These are phyloP conservation scores for Acropternis orthonyx DNA, from an alignment of 2,797 vertebrate genomes.

Conservation along the genomic window DNA sequence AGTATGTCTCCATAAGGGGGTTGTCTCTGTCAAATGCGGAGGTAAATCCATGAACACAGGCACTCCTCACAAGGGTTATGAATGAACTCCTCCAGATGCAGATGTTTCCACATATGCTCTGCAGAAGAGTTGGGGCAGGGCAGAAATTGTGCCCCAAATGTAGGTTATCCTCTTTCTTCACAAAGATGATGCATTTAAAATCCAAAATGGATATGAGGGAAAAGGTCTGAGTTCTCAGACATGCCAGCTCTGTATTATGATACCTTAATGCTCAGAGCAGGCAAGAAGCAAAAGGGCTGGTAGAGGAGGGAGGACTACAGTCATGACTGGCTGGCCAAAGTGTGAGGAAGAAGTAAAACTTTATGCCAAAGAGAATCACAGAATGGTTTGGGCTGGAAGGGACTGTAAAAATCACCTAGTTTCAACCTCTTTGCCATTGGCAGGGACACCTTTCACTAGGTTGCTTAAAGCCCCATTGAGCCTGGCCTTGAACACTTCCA, in stretches of 20 bases:
- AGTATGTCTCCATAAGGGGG: neutral
- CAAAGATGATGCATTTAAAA: neutral
- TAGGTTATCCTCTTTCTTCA: neutral
- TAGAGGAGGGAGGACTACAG: neutral
- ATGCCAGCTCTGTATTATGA: neutral
- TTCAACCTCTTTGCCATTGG: neutral
- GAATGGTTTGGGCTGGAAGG: neutral
- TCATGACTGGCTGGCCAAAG: neutral
- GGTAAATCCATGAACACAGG: neutral
- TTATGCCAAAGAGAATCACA: neutral
- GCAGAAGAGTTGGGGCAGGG: neutral
- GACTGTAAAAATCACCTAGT: neutral
- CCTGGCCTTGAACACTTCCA: neutral
- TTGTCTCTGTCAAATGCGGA: neutral
- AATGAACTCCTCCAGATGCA: neutral
- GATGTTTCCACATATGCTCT: neutral
- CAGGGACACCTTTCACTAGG: neutral
- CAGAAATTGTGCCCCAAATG: neutral
- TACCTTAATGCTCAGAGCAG: rapidly evolving
- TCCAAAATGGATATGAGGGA: neutral
- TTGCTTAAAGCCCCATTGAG: neutral
- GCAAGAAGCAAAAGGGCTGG: neutral
- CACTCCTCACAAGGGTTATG: neutral
- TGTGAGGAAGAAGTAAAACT: neutral
- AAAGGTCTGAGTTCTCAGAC: neutral